Evolutionary conservation across 2,888 invertebrate genomes (phyloP).

Genomic region (Hydraecia micacea): DNA sequence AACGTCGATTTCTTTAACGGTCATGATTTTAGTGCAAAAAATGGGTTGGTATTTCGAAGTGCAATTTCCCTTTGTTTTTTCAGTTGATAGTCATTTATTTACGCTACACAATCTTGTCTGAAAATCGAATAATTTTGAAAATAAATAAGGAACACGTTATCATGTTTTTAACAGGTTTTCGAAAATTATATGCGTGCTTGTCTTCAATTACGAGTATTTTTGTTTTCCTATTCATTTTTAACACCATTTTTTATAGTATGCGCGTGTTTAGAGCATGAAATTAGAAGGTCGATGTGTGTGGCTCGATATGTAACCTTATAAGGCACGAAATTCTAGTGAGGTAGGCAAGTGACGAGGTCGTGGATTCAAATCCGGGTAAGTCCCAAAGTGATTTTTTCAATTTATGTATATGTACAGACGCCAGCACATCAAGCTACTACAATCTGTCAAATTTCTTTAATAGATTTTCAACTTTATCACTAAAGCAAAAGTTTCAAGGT

Average conservation of each 20-base stretch:
- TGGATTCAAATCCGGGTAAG: no score
- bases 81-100: not conserved
- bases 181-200: constrained; percentile 42
- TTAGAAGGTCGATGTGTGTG: constrained; percentile 44
- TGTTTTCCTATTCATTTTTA: constrained; percentile 42
- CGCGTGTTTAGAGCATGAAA: constrained; percentile 33
- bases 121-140: constrained; percentile 15
- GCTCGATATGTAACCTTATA: constrained; percentile 12
- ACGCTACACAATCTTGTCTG: not conserved
- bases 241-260: constrained; percentile 35
- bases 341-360: not conserved
- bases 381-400: not conserved
- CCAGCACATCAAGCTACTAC: no score
- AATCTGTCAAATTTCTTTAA: no score
- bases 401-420: not conserved
- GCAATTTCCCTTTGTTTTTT: not conserved
- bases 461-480: no score
- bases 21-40: constrained; percentile 11
- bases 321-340: constrained; percentile 11
- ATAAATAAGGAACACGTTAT: constrained; percentile 43
- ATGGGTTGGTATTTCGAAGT: not conserved
- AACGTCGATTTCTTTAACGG: constrained; percentile 1
- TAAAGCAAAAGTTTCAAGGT: no score
- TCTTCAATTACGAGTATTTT: constrained; percentile 33
- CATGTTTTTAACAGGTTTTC: constrained; percentile 33